Evolutionary conservation across 2,888 invertebrate genomes (phyloP).

Genomic region (Drosophila phalerata): DNA sequence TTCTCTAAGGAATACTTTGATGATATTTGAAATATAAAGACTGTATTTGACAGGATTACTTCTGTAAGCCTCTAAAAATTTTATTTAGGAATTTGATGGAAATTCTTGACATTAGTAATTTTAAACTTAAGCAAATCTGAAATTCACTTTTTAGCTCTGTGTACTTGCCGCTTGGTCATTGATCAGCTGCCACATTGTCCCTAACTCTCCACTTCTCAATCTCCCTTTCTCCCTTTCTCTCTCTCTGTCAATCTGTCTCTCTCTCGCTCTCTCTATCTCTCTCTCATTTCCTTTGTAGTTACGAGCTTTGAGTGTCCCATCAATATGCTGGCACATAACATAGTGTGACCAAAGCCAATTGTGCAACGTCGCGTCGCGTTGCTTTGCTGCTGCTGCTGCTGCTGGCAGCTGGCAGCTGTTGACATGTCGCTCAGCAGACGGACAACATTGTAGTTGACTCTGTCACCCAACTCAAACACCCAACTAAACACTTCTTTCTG

Average conservation of each 20-base stretch:
- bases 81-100: too few relatives aligned
- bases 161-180: conserved; percentile 16
- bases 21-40: too few relatives aligned
- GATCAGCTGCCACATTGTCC: conserved; percentile 11
- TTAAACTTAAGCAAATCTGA: neutral
- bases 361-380: conserved; percentile 34
- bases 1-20: too few relatives aligned
- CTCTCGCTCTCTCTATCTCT: neutral
- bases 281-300: conserved; percentile 30
- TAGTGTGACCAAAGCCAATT: conserved; percentile 60
- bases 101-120: too few relatives aligned
- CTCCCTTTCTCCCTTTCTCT: too few relatives aligned
- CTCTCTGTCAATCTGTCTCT: neutral
- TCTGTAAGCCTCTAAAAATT: too few relatives aligned
- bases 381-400: conserved; percentile 9
- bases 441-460: conserved; percentile 27
- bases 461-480: neutral
- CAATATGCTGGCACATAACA: conserved; percentile 40
- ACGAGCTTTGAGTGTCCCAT: conserved; percentile 47
- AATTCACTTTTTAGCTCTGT: neutral
- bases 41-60: too few relatives aligned
- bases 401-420: conserved; percentile 48
- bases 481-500: neutral
- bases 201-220: too few relatives aligned
- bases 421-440: conserved; percentile 47